Conservation (phyloP, 2,888 invertebrate genomes). For the Scaptomyza tumidula region DNA sequence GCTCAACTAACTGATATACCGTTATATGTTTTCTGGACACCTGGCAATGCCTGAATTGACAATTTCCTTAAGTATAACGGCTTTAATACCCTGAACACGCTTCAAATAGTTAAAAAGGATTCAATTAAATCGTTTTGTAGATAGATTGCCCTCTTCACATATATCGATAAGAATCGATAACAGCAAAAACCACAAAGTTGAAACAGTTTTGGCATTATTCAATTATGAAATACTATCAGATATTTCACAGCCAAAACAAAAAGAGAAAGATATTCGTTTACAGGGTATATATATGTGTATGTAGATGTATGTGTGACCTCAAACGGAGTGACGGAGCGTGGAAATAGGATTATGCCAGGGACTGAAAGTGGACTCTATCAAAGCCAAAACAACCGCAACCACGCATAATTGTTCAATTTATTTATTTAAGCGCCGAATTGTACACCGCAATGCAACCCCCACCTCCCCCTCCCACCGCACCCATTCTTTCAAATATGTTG, state of each 20-base stretch:
- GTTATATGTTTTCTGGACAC: neutral
- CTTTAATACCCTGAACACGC: neutral
- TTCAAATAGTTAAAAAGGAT: no score
- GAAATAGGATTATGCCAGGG: conserved; percentile 71
- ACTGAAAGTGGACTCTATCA: conserved; percentile 57
- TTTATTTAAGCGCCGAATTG: conserved; percentile 74
- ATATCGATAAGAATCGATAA: neutral
- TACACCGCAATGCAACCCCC: conserved; percentile 1
- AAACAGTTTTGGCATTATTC: no score
- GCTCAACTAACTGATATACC: neutral
- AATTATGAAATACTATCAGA: no score
- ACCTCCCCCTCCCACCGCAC: no score
- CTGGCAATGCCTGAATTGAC: neutral
- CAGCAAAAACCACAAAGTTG: neutral
- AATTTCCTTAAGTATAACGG: no score
- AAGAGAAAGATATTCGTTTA: no score
- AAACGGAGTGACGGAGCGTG: conserved; percentile 36
- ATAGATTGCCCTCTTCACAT: neutral
- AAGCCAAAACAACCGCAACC: conserved; percentile 79
- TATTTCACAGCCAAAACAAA: no score
- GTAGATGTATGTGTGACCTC: conserved; percentile 10
- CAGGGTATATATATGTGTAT: neutral
- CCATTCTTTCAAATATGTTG: neutral
- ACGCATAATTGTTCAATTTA: conserved; percentile 78
- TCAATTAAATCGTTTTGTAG: no score